Percentiles rank a stretch among this genome's conserved stretches.
These are phyloP conservation scores for Bombus vancouverensis DNA, from an alignment of 1,140 invertebrate genomes.

Conservation along the genomic window DNA sequence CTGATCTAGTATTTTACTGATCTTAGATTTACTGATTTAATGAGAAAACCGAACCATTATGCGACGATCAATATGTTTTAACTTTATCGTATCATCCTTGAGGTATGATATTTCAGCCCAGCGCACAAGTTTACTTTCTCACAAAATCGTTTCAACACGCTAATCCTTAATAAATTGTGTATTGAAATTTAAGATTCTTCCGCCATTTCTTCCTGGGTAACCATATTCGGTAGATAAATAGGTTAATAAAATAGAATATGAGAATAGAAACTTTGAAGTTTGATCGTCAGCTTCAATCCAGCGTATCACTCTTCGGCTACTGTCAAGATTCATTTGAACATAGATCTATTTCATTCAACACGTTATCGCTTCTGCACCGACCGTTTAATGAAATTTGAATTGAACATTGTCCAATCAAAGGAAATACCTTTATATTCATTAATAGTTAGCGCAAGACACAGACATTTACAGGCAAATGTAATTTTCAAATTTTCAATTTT, in stretches of 20 bases:
- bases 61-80: constrained; percentile 14
- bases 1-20: too few relatives aligned
- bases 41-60: background rate
- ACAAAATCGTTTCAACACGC: background rate
- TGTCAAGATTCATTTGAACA: background rate
- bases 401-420: background rate
- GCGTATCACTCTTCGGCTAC: too few relatives aligned
- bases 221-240: background rate
- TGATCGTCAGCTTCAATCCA: background rate
- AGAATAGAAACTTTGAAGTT: background rate
- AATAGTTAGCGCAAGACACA: background rate
- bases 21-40: background rate
- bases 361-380: background rate
- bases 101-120: background rate
- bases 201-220: background rate
- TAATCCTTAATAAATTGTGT: background rate
- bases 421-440: constrained; percentile 17
- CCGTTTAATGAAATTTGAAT: constrained; percentile 18
- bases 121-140: background rate
- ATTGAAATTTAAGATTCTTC: background rate
- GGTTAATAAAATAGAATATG: background rate
- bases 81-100: background rate
- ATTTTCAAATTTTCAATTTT: background rate
- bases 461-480: background rate
- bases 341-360: constrained; percentile 7